Base-by-base conservation (phyloP, 2,113 vertebrate species). In the Megatriorchis doriae region DNA sequence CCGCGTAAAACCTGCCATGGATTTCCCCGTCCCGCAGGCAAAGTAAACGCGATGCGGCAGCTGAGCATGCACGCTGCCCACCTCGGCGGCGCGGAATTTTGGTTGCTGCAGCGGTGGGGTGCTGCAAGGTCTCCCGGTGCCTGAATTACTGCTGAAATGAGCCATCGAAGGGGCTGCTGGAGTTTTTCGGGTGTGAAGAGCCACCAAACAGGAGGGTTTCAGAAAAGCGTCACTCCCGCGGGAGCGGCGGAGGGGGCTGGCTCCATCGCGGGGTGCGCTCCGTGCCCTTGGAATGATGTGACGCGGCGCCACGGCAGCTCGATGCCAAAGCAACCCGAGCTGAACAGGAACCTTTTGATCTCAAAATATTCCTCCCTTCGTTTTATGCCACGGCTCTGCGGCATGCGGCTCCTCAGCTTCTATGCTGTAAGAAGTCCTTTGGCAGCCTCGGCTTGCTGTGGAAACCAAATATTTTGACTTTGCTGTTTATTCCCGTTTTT, bases 401-500 rank as follows among this genome's bases (percentile, higher is more conserved):
- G 13, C 6, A 11, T 8, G 19, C 8, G 10, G 20, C 59, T 63
- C 65, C 85, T 88, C 53, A 16, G 82, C 75, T 70, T 34, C 68
- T 4, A 4, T 3, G 7, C 65, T 31, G 13, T 50, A 27, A 73
- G 87, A 81, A 70, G 31, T 78, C 86, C 88, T 92, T 19, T 3
- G 0, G 38, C 86, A 65, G 86, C 92, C 94, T 88, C 16, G 19
- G 93, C 88, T 94, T 53, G 70, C 62, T 3, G 43, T 11, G 40
- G 89, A 92, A 95, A 91, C 87, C 96, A 97, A 97, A 96, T 97
- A 93, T 96, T 97, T 95, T 96, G 94, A 90, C 88, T 91, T 86
- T 23, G 45, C 16, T 95, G 61, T 90, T 94, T 92, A 82, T 72
- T 96, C 93, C 90, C 18, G 15, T 0, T 47, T 86, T 68, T 90